Evolutionary conservation across 2,888 invertebrate species (phyloP).

Genomic region (Megastigmus dorsalis): DNA sequence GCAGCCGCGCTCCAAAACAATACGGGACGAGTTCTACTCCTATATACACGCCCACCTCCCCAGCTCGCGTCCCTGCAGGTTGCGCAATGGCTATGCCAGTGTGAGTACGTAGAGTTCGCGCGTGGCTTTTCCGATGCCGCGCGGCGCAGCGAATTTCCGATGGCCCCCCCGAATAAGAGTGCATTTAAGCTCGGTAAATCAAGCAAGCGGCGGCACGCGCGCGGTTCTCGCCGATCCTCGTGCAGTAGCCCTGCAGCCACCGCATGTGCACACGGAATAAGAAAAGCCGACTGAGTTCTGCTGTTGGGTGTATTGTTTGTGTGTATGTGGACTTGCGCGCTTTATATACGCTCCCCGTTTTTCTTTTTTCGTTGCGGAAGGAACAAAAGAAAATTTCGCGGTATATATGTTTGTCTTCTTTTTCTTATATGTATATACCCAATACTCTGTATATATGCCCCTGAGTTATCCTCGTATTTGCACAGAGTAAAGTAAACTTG

Average conservation of each 20-base stretch:
- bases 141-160: not conserved
- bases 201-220: slow-evolving; percentile 38
- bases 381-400: slow-evolving; percentile 14
- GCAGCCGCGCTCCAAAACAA: slow-evolving; percentile 67
- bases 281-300: slow-evolving; percentile 7
- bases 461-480: too few species aligned
- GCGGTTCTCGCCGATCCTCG: too few species aligned
- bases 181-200: slow-evolving; percentile 58
- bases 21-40: slow-evolving; percentile 62
- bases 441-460: too few species aligned
- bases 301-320: too few species aligned
- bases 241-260: too few species aligned
- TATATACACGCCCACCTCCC: too few species aligned
- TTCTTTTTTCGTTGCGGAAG: not conserved
- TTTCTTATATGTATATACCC: too few species aligned
- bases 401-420: too few species aligned
- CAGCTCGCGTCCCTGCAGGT: too few species aligned
- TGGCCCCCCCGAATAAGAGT: slow-evolving; percentile 36
- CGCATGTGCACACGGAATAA: slow-evolving; percentile 33
- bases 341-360: too few species aligned
- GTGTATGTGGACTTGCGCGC: too few species aligned
- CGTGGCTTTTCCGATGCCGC: slow-evolving; percentile 25
- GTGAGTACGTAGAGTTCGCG: not conserved
- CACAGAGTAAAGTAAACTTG: too few species aligned
- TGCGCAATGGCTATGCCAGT: not conserved